Evolutionary conservation across 2,888 invertebrate species (phyloP), one percentile per base, ranked within the genome.

Genomic region (Anthophora plumipes): DNA sequence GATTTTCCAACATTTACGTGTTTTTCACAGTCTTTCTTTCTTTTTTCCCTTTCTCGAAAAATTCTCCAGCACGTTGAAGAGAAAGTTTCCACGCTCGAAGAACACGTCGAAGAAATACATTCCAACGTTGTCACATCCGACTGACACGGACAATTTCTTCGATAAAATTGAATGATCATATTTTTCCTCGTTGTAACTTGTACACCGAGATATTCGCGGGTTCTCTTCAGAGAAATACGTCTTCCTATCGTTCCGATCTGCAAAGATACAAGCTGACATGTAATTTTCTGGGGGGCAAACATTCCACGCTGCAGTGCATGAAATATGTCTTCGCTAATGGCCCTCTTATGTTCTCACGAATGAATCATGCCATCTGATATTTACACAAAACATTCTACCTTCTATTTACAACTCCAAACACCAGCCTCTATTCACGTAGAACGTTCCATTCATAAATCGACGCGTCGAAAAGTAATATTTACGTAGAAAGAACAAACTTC

Each of bases 251-350:
- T 57, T 48, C 37, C 20, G 46, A 9, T 1, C 37, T 12, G 3
- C 57, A 20, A 43, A 57, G 57, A 69, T 8, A 22, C 22, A 46
- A n/a, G 31, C 43, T 31, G 41, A 39, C 22, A 20, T 41, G 52
- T 54, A 52, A 63, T 67, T 54, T 52, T 25, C 25, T n/a, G n/a
- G 41, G n/a, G 54, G 14, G 20, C 57, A 37, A 59, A 46, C 31
- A 37, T 57, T 46, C 20, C 20, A 17, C 54, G 3, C 17, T 22
- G 31, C 37, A 46, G 37, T 17, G 46, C 31, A 17, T 20, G 46
- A 48, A 22, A 46, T 37, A 7, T 46, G 57, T 12, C 22, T 9
- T 7, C 68, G 1, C 25, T 14, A 17, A 55, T 41, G 31, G 12
- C 12, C 22, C 54, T 54, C 41, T 14, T 41, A 0, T 41, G 59